Conservation (phyloP, 1,140 invertebrate genomes). For the Parasteatoda tepidariorum region DNA sequence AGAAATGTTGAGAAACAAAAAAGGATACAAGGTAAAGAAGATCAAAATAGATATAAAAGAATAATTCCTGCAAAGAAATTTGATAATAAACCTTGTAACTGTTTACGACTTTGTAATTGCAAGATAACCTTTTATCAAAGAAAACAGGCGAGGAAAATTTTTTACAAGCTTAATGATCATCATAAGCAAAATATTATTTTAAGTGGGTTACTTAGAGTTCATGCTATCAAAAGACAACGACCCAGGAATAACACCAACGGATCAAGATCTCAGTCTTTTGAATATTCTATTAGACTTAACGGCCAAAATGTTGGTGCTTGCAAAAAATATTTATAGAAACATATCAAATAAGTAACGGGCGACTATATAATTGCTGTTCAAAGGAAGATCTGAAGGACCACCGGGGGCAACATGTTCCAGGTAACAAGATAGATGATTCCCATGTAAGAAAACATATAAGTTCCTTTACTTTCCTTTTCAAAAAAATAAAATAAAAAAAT, state of each 20-base stretch:
- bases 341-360: neutral
- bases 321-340: conserved; percentile 17
- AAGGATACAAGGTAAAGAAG: neutral
- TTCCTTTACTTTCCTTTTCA: too few species aligned
- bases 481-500: too few species aligned
- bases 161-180: conserved; percentile 5
- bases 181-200: conserved; percentile 24
- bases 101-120: neutral
- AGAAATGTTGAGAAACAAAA: neutral
- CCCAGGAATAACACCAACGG: neutral
- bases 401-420: neutral
- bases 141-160: neutral
- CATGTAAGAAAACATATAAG: conserved; percentile 1
- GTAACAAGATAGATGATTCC: neutral
- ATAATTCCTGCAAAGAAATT: conserved; percentile 8
- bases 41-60: neutral
- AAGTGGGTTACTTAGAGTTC: neutral
- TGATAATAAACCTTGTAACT: conserved; percentile 14
- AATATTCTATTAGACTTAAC: conserved; percentile 16
- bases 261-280: conserved; percentile 8
- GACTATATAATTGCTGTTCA: neutral
- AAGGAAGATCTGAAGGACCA: neutral
- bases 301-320: conserved; percentile 1
- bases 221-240: neutral
- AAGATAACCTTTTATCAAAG: conserved; percentile 10